These are phyloP conservation scores for Alloscopus bannaensis DNA, from an alignment of 2,888 invertebrate genomes.

Conservation along the genomic window DNA sequence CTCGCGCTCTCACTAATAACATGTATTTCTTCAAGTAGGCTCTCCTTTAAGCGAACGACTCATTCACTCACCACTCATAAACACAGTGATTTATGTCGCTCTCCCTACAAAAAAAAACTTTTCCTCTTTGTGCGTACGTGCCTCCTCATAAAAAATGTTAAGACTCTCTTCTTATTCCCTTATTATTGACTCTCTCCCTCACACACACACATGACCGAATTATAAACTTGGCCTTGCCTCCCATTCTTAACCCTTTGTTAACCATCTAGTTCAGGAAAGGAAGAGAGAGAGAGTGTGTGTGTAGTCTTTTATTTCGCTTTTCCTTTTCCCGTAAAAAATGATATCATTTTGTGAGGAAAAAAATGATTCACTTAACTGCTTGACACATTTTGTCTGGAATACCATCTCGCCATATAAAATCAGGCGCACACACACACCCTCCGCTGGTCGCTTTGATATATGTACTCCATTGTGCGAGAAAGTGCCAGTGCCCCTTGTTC, in stretches of 20 bases:
- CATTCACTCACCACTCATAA: neutral
- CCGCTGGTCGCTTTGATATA: too few species aligned
- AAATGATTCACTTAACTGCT: neutral
- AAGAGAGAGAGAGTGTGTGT: neutral
- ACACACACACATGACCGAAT: neutral
- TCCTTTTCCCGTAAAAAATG: neutral
- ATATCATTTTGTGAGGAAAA: neutral
- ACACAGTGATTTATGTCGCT: slow-evolving; percentile 10
- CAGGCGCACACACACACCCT: too few species aligned
- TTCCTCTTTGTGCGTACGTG: neutral
- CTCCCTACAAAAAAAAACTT: neutral
- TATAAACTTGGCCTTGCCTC: neutral
- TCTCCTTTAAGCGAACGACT: slow-evolving; percentile 1
- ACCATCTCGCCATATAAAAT: too few species aligned
- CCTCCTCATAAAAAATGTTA: neutral
- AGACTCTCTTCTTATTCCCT: too few species aligned
- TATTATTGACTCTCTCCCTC: neutral
- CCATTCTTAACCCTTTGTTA: slow-evolving; percentile 2
- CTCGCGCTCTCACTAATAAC: slow-evolving; percentile 13
- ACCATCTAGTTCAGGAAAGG: neutral
- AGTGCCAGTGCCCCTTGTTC: too few species aligned
- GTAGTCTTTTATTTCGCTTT: neutral
- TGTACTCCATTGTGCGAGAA: too few species aligned
- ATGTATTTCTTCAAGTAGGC: slow-evolving; percentile 8
- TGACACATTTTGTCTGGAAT: too few species aligned